A percentile compares a stretch with the other conserved stretches of the same genome.
Evolutionary conservation across 2,797 vertebrate species (phyloP).

Genomic region (Eospalax fontanierii): DNA sequence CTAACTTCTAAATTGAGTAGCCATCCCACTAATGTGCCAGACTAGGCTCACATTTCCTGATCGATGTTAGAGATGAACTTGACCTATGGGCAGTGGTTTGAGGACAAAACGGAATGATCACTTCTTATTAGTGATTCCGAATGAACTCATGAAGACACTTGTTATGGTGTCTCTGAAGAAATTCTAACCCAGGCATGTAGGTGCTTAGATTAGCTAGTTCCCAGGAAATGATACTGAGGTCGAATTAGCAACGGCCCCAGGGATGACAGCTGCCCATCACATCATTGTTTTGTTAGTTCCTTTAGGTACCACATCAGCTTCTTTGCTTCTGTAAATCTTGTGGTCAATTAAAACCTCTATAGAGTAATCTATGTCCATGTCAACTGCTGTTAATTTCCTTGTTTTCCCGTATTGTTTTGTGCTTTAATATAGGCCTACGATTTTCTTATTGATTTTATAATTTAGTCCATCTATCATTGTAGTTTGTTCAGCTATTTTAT

Average conservation of each 20-base stretch:
- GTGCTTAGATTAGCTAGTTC: neutral
- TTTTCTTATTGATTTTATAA: constrained; percentile 52
- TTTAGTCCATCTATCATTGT: constrained; percentile 9
- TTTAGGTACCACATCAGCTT: too few species aligned
- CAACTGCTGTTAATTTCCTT: neutral
- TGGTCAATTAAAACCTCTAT: neutral
- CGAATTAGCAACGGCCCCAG: neutral
- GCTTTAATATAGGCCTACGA: neutral
- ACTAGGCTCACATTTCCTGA: neutral
- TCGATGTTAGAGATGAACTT: neutral
- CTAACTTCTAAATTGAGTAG: neutral
- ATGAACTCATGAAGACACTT: neutral
- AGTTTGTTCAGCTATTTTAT: neutral
- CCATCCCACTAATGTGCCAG: neutral
- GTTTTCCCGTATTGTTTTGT: neutral
- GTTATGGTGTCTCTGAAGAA: neutral
- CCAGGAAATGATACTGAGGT: neutral
- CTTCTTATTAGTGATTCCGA: constrained; percentile 24
- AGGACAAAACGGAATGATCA: neutral
- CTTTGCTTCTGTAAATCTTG: neutral
- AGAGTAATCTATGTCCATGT: neutral
- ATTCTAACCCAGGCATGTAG: neutral
- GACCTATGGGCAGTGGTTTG: neutral
- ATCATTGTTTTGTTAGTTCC: neutral
- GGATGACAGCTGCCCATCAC: too few species aligned